These are phyloP conservation scores for Sarcophaga carnaria DNA, from an alignment of 2,888 invertebrate species.

Conservation along the genomic window DNA sequence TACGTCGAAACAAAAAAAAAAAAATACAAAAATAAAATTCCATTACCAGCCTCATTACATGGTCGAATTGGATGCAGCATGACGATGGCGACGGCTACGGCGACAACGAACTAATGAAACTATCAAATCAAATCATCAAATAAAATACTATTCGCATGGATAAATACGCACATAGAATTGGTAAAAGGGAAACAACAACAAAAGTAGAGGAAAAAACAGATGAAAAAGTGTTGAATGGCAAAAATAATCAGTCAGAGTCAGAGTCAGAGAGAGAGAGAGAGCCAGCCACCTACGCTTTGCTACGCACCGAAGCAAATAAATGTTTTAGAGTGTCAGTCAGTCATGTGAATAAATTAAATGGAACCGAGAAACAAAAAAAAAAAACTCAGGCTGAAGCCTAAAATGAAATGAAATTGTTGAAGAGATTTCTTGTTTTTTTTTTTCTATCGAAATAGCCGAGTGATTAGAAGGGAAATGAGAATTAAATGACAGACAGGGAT, in stretches of 20 bases:
- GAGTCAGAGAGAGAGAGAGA: not conserved
- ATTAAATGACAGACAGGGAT: too few species aligned
- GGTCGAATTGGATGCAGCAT: slow-evolving; percentile 20
- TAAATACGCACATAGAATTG: not conserved
- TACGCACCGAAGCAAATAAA: slow-evolving; percentile 1
- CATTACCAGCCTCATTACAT: slow-evolving; percentile 19
- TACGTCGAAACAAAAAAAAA: not conserved
- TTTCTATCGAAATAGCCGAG: too few species aligned
- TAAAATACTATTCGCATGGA: slow-evolving; percentile 19
- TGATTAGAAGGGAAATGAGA: too few species aligned
- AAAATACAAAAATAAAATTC: not conserved
- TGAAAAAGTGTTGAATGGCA: not conserved
- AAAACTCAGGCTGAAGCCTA: too few species aligned
- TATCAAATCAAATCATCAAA: slow-evolving; percentile 41
- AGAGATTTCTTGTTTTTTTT: too few species aligned
- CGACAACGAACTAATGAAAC: slow-evolving; percentile 5
- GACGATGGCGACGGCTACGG: not conserved
- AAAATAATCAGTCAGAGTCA: slow-evolving; percentile 24
- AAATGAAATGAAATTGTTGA: too few species aligned
- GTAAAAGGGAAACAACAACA: not conserved
- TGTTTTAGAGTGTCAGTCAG: slow-evolving; percentile 37
- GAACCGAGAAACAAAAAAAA: slow-evolving; percentile 1
- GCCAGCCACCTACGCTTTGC: slow-evolving; percentile 43
- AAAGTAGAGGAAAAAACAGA: not conserved
- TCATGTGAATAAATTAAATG: slow-evolving; percentile 40